phyloP scores from a whole-genome alignment of 1,140 invertebrate species.

The Drosophila trapezifrons region DNA sequence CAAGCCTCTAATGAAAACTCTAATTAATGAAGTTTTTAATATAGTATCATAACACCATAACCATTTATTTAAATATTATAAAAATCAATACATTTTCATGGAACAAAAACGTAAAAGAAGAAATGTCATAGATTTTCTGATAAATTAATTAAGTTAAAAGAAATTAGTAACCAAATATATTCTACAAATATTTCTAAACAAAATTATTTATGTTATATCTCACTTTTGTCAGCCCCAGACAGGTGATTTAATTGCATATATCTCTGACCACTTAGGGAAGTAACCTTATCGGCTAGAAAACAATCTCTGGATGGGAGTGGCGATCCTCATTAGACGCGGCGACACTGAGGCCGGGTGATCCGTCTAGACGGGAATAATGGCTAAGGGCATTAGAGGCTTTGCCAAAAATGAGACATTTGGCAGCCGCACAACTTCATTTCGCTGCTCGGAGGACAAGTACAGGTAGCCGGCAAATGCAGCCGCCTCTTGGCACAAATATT shows the following conservation, averaged over 20 bases:
- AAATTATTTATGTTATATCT: neutral
- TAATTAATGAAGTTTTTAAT: too few relatives aligned
- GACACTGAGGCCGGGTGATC: slow-evolving; percentile 5
- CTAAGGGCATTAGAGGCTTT: slow-evolving; percentile 27
- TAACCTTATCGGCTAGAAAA: slow-evolving; percentile 5
- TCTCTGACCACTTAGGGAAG: neutral
- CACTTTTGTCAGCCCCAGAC: neutral
- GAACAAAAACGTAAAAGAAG: neutral
- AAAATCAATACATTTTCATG: neutral
- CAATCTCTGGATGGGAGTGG: slow-evolving; percentile 5
- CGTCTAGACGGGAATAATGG: slow-evolving; percentile 68
- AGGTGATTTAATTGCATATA: slow-evolving; percentile 1
- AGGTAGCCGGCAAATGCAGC: slow-evolving; percentile 28
- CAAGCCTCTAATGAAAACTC: too few relatives aligned
- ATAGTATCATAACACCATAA: too few relatives aligned
- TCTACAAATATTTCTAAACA: neutral
- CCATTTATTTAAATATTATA: too few relatives aligned
- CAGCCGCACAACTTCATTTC: slow-evolving; percentile 67
- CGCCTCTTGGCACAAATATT: slow-evolving; percentile 64
- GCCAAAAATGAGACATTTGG: slow-evolving; percentile 62
- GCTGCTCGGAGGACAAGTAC: slow-evolving; percentile 26
- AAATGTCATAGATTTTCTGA: fast-evolving
- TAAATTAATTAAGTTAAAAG: neutral
- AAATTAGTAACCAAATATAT: neutral
- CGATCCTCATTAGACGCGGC: slow-evolving; percentile 55